Evolutionary conservation across 2,888 invertebrate genomes (phyloP).

Genomic region (Ormyrus thymus): DNA sequence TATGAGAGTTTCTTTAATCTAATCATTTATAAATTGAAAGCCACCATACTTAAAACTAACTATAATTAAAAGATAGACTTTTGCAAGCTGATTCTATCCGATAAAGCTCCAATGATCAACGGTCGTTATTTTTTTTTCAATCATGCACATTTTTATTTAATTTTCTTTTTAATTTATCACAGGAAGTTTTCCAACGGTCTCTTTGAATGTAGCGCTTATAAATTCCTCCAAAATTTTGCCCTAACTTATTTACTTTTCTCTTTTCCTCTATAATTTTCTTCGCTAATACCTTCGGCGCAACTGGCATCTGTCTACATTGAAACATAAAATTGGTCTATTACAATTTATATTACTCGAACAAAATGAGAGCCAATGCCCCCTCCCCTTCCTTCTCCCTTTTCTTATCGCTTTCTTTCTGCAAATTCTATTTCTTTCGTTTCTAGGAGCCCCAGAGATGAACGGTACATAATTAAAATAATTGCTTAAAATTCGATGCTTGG

Average conservation of each 20-base stretch:
- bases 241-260: constrained; percentile 43
- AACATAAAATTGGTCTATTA: constrained; percentile 54
- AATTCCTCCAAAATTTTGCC: constrained; percentile 54
- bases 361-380: constrained; percentile 66
- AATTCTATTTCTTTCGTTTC: neutral
- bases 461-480: constrained; percentile 68
- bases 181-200: constrained; percentile 62
- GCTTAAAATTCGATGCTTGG: constrained; percentile 65
- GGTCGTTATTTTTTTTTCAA: neutral
- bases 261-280: constrained; percentile 3
- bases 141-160: neutral
- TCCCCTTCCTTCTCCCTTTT: constrained; percentile 57
- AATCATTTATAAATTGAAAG: constrained; percentile 24
- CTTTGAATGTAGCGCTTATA: constrained; percentile 52
- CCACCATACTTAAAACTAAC: constrained; percentile 1
- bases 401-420: neutral
- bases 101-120: constrained; percentile 22
- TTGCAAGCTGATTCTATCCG: constrained; percentile 37
- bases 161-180: constrained; percentile 60
- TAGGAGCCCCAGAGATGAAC: constrained; percentile 57
- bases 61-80: constrained; percentile 23
- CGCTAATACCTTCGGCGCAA: constrained; percentile 35
- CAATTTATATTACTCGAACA: constrained; percentile 70
- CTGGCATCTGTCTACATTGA: constrained; percentile 41
- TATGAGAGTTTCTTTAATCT: constrained; percentile 25